Base-by-base conservation (phyloP, 2,797 vertebrate species). In the Coilia nasus region DNA sequence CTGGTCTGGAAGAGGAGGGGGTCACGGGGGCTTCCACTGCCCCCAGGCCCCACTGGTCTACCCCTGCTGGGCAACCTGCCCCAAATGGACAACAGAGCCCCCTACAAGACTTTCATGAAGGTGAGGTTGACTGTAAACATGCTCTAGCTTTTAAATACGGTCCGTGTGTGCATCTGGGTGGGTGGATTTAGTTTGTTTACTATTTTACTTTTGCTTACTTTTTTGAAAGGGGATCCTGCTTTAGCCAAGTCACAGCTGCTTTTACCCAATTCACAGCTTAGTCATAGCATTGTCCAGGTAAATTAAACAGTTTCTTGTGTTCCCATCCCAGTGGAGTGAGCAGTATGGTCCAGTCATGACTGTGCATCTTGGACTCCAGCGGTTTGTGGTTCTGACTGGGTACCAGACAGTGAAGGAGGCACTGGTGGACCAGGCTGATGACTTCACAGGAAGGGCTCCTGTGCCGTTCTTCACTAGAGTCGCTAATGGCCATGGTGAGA, bases 341-440 rank as follows among this genome's bases (percentile, higher is more conserved):
- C 81, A 81, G 3, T 94, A 96, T 0, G 95, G 95, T 0, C 90
- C 95, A 0, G 89, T 95, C 82, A 92, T 93, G 83, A 96, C 94
- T 0, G 1, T 96, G 3, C 86, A 96, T 86, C 84, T 96, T 90
- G 94, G 95, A 0, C 88, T 91, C 67, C 89, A 92, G 87, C 89
- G 87, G 0, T 54, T 87, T 0, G 92, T 96, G 47, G 88, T 95
- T 19, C 92, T 96, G 82, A 93, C 91, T 0, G 94, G 95, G 1
- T 95, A 95, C 17, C 88, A 94, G 0, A 11, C 93, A 0, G 91
- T 95, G 84, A 96, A 95, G 88, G 94, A 96, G 86, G 95, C 95
- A 0, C 90, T 96, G 21, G 91, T 95, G 89, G 94, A 96, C 85
- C 94, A 92, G 28, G 92, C 81, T 0, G 93, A 96, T 1, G 94